Base-by-base conservation (phyloP, 2,113 vertebrate species). In the Dunckerocampus dactyliophorus region DNA sequence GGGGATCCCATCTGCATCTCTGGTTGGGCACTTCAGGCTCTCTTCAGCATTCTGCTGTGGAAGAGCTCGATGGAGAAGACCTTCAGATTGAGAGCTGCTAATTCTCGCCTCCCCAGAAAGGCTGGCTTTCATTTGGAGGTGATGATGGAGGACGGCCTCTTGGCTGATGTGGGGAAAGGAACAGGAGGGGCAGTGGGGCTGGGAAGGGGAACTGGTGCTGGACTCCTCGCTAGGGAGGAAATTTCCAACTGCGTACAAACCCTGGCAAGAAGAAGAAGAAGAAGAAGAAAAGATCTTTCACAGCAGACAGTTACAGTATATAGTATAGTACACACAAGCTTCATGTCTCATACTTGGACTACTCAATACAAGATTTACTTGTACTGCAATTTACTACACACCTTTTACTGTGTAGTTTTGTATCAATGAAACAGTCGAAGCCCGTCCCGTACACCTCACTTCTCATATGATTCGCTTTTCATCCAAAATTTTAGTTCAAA, bases 161-260 rank as follows among this genome's bases (percentile, higher is more conserved):
- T 96, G 94, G 50, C 92, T 93, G 53, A 95, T 90, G 65, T 97
- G 94, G 51, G 95, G 88, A 72, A 96, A 77, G 51, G 94, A 92
- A 63, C 92, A 91, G 37, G 93, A 81, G 13, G 90, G 86, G 47
- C 92, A 90, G 76, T 88, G 91, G 43, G 89, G 83, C 50, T 84
- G 85, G 31, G 76, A 74, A 14, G 80, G 69, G 39, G 77, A 82
- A 9, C 64, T 71, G 51, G 74, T 71, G 67, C 72, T 70, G 34
- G 85, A 81, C 17, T 97, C 94, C 6, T 98, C 94, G 42, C 89
- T 94, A 1, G 95, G 92, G 74, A 95, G 90, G 76, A 99, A 99
- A 72, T 99, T 99, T 47, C 95, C 95, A 48, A 99, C 96, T 34
- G 96, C 97, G 73, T 95, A 96, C 28, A 95, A 75, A 6, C 95